Evolutionary conservation across 53 echinoderm and acorn worm genomes (phyloP).

Genomic region (Paracentrotus lividus): DNA sequence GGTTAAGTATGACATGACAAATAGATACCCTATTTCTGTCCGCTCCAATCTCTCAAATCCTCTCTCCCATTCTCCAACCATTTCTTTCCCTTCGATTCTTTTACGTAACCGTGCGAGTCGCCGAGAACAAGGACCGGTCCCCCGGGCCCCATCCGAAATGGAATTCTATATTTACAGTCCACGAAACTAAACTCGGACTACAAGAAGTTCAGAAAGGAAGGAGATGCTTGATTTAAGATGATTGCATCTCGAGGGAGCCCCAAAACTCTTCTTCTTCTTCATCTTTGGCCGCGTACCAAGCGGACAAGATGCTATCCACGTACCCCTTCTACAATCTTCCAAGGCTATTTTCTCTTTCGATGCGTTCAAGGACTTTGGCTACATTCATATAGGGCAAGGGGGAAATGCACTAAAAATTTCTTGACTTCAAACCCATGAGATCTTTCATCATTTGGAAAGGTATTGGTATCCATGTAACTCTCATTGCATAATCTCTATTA

Average conservation of each 20-base stretch:
- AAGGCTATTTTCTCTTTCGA: not conserved
- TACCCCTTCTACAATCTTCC: not conserved
- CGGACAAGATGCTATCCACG: constrained; percentile 31
- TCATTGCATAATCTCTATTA: no score
- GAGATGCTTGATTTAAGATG: constrained; percentile 45
- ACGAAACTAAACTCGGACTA: constrained; percentile 7
- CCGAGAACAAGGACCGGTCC: constrained; percentile 19
- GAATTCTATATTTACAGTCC: constrained; percentile 47
- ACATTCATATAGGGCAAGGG: not conserved
- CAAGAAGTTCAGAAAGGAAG: constrained; percentile 8
- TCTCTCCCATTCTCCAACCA: not conserved
- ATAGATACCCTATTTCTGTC: constrained; percentile 24
- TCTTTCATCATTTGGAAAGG: no score
- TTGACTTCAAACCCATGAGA: no score
- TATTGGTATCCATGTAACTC: no score
- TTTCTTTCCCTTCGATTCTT: not conserved
- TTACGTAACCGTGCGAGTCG: constrained; percentile 46
- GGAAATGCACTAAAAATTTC: not conserved
- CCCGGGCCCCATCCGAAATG: constrained; percentile 6
- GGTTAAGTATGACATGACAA: not conserved
- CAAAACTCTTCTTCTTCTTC: not conserved
- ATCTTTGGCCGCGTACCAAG: not conserved
- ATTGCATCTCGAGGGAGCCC: not conserved
- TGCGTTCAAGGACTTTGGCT: not conserved
- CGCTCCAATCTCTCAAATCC: not conserved